Conservation (phyloP, 2,113 vertebrate species). For the Dendropsophus ebraccatus region DNA sequence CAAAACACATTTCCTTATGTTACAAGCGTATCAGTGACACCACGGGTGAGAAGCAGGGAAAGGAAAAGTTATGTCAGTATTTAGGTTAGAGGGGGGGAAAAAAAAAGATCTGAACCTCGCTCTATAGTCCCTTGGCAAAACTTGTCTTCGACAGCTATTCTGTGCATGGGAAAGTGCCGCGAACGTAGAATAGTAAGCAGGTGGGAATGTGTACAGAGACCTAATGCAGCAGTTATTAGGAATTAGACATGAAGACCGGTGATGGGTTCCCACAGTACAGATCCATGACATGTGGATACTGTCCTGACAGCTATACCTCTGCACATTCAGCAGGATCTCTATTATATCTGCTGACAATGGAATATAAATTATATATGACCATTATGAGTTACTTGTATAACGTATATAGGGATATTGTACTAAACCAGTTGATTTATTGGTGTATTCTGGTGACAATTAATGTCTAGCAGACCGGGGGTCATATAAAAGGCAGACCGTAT, state of each 20-base stretch:
- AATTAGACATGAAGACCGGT: background rate
- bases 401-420: background rate
- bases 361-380: background rate
- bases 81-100: background rate
- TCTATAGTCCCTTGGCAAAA: background rate
- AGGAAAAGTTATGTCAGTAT: background rate
- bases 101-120: background rate
- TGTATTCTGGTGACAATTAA: background rate
- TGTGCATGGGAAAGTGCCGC: background rate
- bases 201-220: constrained; percentile 18
- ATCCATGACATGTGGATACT: background rate
- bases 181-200: background rate
- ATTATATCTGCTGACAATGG: background rate
- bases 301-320: background rate
- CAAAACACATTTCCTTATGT: background rate
- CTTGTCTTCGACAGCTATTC: background rate
- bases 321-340: background rate
- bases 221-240: background rate
- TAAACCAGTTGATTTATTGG: background rate
- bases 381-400: background rate
- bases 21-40: background rate
- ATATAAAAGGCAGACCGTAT: background rate
- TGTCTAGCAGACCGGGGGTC: background rate
- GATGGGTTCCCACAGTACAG: background rate
- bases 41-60: background rate